phyloP scores from a whole-genome alignment of 30 jellyfish, hydroid and myxozoan species.

The Cassiopea andromeda region DNA sequence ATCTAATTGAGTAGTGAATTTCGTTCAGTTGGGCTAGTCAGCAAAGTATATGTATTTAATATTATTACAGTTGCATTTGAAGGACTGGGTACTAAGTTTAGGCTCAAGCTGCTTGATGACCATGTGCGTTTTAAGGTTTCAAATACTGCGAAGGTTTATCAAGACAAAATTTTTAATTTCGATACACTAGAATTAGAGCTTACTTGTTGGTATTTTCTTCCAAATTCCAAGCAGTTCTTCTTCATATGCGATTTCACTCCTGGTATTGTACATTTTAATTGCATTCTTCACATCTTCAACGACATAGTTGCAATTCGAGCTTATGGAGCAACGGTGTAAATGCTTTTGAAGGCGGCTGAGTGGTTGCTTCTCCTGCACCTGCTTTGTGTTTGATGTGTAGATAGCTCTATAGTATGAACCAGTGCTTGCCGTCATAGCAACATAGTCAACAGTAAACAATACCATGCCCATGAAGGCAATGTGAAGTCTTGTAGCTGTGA shows the following conservation, averaged over 20 bases:
- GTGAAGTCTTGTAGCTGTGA: not conserved
- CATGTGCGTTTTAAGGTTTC: no score
- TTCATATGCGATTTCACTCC: not conserved
- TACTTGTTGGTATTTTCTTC: not conserved
- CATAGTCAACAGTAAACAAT: not conserved
- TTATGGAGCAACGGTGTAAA: not conserved
- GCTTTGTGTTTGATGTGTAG: not conserved
- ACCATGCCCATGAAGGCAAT: not conserved
- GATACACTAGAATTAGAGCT: no score
- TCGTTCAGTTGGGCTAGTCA: no score
- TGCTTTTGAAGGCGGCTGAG: not conserved
- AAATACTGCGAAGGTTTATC: no score
- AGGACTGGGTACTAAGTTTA: no score
- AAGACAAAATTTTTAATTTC: no score
- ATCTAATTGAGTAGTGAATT: no score
- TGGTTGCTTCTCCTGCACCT: not conserved
- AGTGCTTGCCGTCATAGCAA: not conserved
- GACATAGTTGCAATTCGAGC: not conserved
- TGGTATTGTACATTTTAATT: not conserved
- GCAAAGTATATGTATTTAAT: no score
- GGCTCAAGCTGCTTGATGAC: no score
- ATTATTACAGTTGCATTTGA: no score
- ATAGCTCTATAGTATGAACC: not conserved
- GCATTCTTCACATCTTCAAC: not conserved
- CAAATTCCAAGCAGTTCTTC: not conserved